These are phyloP conservation scores for Thereva nobilitata DNA, from an alignment of 2,888 invertebrate species.

Conservation along the genomic window DNA sequence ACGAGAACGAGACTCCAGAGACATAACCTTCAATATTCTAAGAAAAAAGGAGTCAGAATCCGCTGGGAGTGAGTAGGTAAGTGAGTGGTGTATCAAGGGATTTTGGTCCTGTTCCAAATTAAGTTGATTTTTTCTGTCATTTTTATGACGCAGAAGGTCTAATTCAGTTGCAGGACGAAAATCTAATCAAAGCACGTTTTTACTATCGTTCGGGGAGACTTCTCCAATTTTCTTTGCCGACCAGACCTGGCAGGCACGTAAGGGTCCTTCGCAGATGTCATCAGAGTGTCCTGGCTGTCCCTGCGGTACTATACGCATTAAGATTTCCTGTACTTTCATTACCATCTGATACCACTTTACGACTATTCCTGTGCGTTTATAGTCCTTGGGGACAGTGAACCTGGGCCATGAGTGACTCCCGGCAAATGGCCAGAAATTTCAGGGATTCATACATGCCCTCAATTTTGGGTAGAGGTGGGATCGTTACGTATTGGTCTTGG, in stretches of 20 bases:
- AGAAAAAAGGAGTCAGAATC: no score
- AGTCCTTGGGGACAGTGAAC: slow-evolving; percentile 8
- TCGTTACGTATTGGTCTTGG: no score
- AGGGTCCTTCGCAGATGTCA: slow-evolving; percentile 30
- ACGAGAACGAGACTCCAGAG: no score
- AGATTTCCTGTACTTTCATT: slow-evolving; percentile 31
- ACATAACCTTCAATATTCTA: no score
- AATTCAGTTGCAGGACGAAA: slow-evolving; percentile 13
- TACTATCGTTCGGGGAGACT: slow-evolving; percentile 10
- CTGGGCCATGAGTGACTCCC: no score
- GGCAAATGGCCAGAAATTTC: no score
- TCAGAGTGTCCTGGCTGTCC: slow-evolving; percentile 7
- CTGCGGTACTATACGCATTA: slow-evolving; percentile 25
- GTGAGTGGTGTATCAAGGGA: slow-evolving; percentile 3
- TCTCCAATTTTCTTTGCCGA: background rate
- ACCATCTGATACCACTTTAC: slow-evolving; percentile 30
- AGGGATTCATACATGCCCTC: no score
- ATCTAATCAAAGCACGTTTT: slow-evolving; percentile 33
- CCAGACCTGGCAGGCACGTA: slow-evolving; percentile 22
- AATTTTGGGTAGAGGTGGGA: no score
- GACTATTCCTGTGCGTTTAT: slow-evolving; percentile 12
- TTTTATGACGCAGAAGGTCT: slow-evolving; percentile 19
- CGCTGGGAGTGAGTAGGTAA: no score
- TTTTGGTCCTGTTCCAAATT: slow-evolving; percentile 19
- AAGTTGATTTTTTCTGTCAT: slow-evolving; percentile 17